These are phyloP conservation scores for Dendrocopos noguchii DNA, from an alignment of 2,113 vertebrate species.

Conservation along the genomic window DNA sequence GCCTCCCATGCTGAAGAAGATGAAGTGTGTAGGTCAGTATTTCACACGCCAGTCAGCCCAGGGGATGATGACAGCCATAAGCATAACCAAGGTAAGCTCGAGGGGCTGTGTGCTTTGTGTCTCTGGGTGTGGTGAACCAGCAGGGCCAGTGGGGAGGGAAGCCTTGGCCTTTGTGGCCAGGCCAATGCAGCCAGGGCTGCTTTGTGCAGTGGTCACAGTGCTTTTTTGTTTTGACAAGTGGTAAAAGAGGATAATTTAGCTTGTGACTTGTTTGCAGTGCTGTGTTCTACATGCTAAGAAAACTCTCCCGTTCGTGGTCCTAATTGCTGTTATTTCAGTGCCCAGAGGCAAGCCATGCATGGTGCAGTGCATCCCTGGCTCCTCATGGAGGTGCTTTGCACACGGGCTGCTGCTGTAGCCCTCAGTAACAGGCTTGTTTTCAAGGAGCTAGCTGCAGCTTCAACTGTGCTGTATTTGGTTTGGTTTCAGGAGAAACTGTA, in stretches of 20 bases:
- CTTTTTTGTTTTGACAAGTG: not conserved
- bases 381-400: not conserved
- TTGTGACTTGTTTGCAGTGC: not conserved
- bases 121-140: not conserved
- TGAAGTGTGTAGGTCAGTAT: constrained; percentile 68
- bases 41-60: constrained; percentile 81
- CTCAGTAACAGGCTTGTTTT: not conserved
- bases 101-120: not conserved
- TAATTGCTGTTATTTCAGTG: not conserved
- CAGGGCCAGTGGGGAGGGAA: not conserved
- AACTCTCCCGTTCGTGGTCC: not conserved
- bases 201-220: not conserved
- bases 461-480: not conserved
- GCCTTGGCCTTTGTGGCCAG: not conserved
- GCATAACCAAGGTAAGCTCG: constrained; percentile 54
- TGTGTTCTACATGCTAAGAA: not conserved
- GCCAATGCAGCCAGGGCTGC: not conserved
- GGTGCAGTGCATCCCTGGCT: not conserved
- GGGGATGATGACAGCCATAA: constrained; percentile 60
- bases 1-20: constrained; percentile 55
- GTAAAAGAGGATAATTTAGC: not conserved
- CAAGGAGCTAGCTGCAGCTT: not conserved
- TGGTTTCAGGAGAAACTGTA: not conserved
- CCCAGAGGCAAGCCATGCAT: not conserved
- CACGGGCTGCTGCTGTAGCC: not conserved